Conservation (phyloP, 2,888 invertebrate species). For the Branchellion lobata region DNA sequence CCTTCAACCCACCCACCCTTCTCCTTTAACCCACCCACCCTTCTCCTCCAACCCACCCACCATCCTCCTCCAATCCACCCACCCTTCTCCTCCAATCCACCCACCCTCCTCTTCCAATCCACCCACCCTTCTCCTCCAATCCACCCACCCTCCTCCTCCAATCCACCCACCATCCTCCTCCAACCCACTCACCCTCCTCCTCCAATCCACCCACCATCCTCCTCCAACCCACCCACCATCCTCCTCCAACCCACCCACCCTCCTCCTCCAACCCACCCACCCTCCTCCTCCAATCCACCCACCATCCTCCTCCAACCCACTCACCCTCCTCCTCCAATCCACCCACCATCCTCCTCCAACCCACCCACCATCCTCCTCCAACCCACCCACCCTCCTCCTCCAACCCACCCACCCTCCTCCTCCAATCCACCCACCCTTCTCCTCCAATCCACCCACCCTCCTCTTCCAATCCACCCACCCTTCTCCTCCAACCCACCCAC, state of each 20-base stretch:
- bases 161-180: slow-evolving; percentile 10
- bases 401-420: background rate
- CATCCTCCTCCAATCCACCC: background rate
- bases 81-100: background rate
- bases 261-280: background rate
- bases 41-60: background rate
- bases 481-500: no score
- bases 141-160: background rate
- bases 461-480: no score
- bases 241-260: background rate
- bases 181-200: no score
- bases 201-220: no score
- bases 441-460: no score
- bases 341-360: background rate
- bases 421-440: background rate
- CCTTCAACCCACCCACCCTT: no score
- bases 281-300: background rate
- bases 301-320: no score
- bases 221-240: background rate
- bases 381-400: no score
- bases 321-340: background rate
- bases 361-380: no score
- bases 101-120: background rate
- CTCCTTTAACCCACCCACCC: no score
- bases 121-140: background rate